These are phyloP conservation scores for Echinarachnius parma DNA, from an alignment of 53 echinoderm and acorn worm genomes.

Conservation along the genomic window DNA sequence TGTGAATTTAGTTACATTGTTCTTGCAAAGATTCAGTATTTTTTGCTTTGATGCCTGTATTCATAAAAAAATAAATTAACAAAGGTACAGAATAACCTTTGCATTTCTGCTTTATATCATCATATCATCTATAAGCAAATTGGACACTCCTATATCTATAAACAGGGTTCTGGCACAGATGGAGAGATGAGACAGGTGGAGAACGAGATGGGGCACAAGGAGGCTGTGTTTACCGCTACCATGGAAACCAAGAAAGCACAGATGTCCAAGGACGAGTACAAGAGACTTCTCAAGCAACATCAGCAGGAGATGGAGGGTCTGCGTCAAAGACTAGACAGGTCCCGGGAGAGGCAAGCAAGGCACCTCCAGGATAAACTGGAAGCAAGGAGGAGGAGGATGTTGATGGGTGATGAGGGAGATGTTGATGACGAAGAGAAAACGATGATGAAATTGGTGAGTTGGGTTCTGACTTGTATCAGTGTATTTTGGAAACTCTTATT, in stretches of 20 bases:
- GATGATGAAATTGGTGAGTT: slow-evolving; percentile 58
- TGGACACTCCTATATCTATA: no score
- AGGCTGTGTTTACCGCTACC: slow-evolving; percentile 60
- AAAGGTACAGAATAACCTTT: no score
- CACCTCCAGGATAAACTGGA: slow-evolving; percentile 70
- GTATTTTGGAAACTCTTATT: no score
- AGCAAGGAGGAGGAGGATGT: slow-evolving; percentile 64
- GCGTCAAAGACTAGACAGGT: slow-evolving; percentile 44
- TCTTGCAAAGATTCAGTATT: no score
- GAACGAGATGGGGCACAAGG: slow-evolving; percentile 45
- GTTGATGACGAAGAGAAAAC: slow-evolving; percentile 63
- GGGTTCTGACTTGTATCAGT: neutral
- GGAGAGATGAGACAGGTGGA: slow-evolving; percentile 42
- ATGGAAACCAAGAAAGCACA: slow-evolving; percentile 53
- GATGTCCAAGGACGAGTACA: slow-evolving; percentile 73
- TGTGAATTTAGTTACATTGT: no score
- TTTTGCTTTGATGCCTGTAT: no score
- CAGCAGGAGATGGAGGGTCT: slow-evolving; percentile 67
- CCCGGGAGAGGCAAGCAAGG: slow-evolving; percentile 60
- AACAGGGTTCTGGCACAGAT: slow-evolving; percentile 1
- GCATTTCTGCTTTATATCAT: neutral
- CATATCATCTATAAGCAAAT: neutral
- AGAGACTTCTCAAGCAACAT: slow-evolving; percentile 68
- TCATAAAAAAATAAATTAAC: no score
- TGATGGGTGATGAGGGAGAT: slow-evolving; percentile 49